A percentile compares a stretch with the other conserved stretches of the same genome.
Conservation (phyloP, 2,797 vertebrate genomes). For the Melanotaenia trifasciata region DNA sequence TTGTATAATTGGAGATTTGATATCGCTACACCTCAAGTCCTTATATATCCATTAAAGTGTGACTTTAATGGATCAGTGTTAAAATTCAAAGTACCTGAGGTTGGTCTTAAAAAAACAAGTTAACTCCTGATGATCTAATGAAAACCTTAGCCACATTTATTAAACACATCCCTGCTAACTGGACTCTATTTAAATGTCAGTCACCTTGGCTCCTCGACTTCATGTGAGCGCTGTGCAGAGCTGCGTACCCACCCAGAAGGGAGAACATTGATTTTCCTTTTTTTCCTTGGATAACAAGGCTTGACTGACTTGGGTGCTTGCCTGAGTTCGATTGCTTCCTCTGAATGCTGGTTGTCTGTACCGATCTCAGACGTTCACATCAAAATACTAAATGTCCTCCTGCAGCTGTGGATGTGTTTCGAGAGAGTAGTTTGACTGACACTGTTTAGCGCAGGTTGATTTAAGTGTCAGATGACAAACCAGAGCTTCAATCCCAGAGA, state of each 20-base stretch:
- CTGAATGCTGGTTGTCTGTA: slow-evolving; percentile 53
- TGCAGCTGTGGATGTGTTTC: slow-evolving; percentile 28
- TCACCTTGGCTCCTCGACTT: slow-evolving; percentile 27
- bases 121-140: slow-evolving; percentile 12
- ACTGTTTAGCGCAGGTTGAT: slow-evolving; percentile 38
- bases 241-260: slow-evolving; percentile 57
- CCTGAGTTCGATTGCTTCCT: slow-evolving; percentile 67
- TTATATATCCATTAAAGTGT: neutral
- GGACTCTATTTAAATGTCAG: slow-evolving; percentile 57
- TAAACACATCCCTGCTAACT: slow-evolving; percentile 38
- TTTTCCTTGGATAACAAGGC: slow-evolving; percentile 66
- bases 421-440: slow-evolving; percentile 19
- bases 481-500: slow-evolving; percentile 34
- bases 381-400: slow-evolving; percentile 51
- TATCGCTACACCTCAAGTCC: slow-evolving; percentile 1
- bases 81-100: neutral
- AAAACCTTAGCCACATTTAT: slow-evolving; percentile 31
- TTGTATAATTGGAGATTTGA: slow-evolving; percentile 8
- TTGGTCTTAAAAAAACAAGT: neutral
- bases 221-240: slow-evolving; percentile 43
- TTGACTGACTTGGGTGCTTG: slow-evolving; percentile 68
- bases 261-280: slow-evolving; percentile 67
- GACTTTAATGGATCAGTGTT: neutral
- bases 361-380: slow-evolving; percentile 45
- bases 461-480: slow-evolving; percentile 36